Percentiles rank a stretch among this genome's conserved stretches.
Conservation (phyloP, 2,113 vertebrate species). For the Anolis carolinensis region DNA sequence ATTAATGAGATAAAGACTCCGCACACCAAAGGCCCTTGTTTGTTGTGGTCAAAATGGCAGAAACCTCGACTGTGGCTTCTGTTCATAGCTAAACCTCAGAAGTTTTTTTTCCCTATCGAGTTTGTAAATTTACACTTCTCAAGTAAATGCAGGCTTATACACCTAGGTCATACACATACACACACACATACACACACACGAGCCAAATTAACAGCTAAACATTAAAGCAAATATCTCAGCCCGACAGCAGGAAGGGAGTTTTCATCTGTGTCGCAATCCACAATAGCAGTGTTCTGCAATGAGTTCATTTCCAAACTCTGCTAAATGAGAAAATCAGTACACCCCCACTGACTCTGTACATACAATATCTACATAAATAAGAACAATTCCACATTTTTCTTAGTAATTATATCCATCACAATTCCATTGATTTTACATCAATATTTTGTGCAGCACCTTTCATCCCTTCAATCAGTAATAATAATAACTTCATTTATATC, state of each 20-base stretch:
- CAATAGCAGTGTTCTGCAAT: neutral
- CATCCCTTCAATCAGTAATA: too few species aligned
- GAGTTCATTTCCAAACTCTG: neutral
- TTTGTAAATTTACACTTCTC: neutral
- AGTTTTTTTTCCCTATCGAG: neutral
- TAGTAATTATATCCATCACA: too few species aligned
- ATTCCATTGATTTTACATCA: too few species aligned
- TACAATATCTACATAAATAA: too few species aligned
- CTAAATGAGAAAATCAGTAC: neutral
- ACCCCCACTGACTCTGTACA: too few species aligned
- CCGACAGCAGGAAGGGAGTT: conserved; percentile 19
- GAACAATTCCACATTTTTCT: too few species aligned
- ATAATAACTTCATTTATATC: too few species aligned
- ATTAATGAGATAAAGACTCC: neutral
- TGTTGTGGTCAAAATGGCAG: neutral
- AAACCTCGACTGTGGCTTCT: neutral
- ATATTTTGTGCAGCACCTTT: too few species aligned
- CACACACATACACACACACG: too few species aligned
- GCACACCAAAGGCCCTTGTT: neutral
- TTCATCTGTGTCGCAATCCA: neutral
- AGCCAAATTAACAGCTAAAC: neutral
- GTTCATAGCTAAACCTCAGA: neutral
- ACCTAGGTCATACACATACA: neutral
- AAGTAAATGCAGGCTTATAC: neutral
- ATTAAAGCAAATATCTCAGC: neutral